Percentiles rank a stretch among this genome's conserved stretches.
These are phyloP conservation scores for Drosophila erecta DNA, from an alignment of 1,140 invertebrate species.

Conservation along the genomic window DNA sequence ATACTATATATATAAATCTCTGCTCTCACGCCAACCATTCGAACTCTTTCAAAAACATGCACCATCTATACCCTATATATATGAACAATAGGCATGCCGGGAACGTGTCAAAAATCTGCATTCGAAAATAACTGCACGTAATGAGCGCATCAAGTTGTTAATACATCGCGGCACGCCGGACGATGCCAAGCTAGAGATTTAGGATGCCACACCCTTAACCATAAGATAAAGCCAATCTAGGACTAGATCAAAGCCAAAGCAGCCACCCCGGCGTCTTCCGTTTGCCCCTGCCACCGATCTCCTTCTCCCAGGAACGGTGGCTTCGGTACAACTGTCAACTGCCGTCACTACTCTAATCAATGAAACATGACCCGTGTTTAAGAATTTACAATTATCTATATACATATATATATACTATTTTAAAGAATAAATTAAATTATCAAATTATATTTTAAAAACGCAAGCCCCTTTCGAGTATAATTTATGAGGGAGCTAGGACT, in stretches of 20 bases:
- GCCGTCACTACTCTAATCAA: conserved; percentile 42
- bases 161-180: conserved; percentile 93
- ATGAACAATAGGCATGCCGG: conserved; percentile 89
- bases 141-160: conserved; percentile 94
- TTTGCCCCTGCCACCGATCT: conserved; percentile 15
- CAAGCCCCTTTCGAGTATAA: conserved; percentile 33
- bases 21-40: conserved; percentile 66
- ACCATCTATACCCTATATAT: conserved; percentile 44
- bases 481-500: conserved; percentile 26
- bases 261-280: conserved; percentile 63
- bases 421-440: conserved; percentile 62
- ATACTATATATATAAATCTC: conserved; percentile 35
- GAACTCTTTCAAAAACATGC: conserved; percentile 43
- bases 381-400: conserved; percentile 51
- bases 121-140: conserved; percentile 93
- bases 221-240: conserved; percentile 61
- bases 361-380: conserved; percentile 72
- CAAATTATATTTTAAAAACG: conserved; percentile 71
- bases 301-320: conserved; percentile 33
- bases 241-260: conserved; percentile 65
- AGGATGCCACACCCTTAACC: conserved; percentile 59
- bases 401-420: conserved; percentile 47
- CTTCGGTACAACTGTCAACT: conserved; percentile 37
- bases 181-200: conserved; percentile 85
- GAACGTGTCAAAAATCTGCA: conserved; percentile 94